Base-by-base conservation (phyloP, 2,888 invertebrate genomes). In the Leucophenga montana region DNA sequence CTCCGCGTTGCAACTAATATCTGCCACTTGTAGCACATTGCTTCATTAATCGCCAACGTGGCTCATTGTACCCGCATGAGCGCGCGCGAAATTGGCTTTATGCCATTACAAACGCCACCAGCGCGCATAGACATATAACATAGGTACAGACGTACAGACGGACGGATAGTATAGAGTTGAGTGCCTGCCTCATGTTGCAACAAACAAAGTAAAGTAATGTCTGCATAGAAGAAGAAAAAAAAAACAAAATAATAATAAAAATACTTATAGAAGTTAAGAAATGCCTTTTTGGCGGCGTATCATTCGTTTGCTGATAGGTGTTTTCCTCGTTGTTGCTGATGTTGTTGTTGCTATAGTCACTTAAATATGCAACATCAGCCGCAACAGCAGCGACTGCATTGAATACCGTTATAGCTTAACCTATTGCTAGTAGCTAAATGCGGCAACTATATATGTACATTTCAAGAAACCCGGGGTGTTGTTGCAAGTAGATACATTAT, bases 41-140 rank as follows among this genome's bases (percentile, higher is more conserved):
- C 61, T 61, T 61, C 61, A 61, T 61, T 61, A 44, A 61, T 61
- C 61, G 61, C 61, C 61, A 22, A 57, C 57, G 57, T 57, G 57
- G 66, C 56, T 66, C 27, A 33, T 66, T 54, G 44, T 27, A 53
- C 53, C 53, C 33, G 64, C 64, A 57, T 64, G 57, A 57, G 18
- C 14, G 20, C 14, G 64, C 46, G 46, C 27, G 48, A 48, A 48
- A 48, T 48, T 64, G 64, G 64, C 64, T 64, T 57, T 57, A 27
- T 27, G 27, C 57, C 57, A 57, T 57, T 57, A 57, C 27, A 57
- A 57, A 57, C 57, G 57, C 57, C 57, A 57, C 22, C 27, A 57
- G 22, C 27, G 57, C 27, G 27, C 27, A 22, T 27, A 57, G 57
- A 57, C 57, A 27, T 57, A 14, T 22, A 57, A 57, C 27, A 57